These are phyloP conservation scores for Leptodactylus fallax DNA, from an alignment of 2,797 vertebrate genomes.

Conservation along the genomic window DNA sequence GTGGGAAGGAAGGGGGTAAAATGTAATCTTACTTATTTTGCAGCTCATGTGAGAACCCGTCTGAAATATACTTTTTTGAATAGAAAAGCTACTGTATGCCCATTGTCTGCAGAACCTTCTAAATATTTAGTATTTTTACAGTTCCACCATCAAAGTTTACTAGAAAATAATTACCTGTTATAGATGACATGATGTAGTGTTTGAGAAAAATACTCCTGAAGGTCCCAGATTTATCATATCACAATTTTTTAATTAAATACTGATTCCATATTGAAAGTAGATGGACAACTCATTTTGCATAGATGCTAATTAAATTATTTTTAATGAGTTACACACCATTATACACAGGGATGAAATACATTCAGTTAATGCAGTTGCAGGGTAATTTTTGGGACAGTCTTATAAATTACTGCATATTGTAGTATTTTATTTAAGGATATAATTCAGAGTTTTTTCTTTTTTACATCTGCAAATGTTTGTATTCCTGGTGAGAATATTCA, in stretches of 20 bases:
- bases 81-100: background rate
- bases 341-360: slow-evolving; percentile 7
- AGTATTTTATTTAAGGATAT: background rate
- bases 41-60: background rate
- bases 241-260: slow-evolving; percentile 52
- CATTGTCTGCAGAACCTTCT: background rate
- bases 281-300: slow-evolving; percentile 49
- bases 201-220: slow-evolving; percentile 16
- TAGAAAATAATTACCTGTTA: slow-evolving; percentile 22
- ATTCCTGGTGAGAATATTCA: background rate
- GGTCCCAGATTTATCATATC: slow-evolving; percentile 14
- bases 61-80: background rate
- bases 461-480: background rate
- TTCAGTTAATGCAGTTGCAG: background rate
- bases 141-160: slow-evolving; percentile 16
- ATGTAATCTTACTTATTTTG: no score
- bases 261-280: slow-evolving; percentile 31
- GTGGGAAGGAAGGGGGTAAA: no score
- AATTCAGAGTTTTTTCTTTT: background rate
- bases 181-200: slow-evolving; percentile 17
- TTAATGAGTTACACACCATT: slow-evolving; percentile 29
- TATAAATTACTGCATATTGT: background rate
- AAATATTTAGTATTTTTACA: background rate
- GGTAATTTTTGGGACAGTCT: background rate
- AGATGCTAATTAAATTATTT: slow-evolving; percentile 40